Evolutionary conservation across 2,888 invertebrate genomes (phyloP), one percentile per base, ranked within the genome.

Genomic region (Ochlodes sylvanus): DNA sequence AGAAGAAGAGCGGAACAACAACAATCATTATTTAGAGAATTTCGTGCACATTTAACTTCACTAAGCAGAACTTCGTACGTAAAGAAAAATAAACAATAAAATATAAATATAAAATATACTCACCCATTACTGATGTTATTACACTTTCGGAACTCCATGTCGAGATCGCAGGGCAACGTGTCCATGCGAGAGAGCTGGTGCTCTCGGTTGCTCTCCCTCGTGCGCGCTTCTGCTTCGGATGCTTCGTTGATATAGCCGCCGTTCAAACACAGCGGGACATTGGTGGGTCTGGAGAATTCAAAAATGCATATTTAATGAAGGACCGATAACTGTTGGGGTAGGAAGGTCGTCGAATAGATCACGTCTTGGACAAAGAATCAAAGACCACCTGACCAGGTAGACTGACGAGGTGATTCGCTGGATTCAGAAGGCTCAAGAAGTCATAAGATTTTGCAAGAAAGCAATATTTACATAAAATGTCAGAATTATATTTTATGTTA

Each of bases 181-280:
- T 47, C 60, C 44, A 60, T 71, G 62, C 73, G 74, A 52, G 82
- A 74, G 65, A 77, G 71, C 12, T 52, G 65, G 14, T 74, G 73
- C 19, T 68, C 34, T 21, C 90, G 83, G 75, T 88, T 88, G 74
- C 87, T 86, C 72, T 87, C 90, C 2, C 92, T 78, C 17, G 89
- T 87, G 27, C 90, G 82, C 41, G 88, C 86, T 73, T 90, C 92
- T 1, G 90, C 90, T 78, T 97, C 97, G 70, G 96, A 95, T 47
- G 96, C 96, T 87, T 97, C 97, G 90, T 97, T 97, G 77, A 97
- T 96, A 91, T 97, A 97, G 62, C 96, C 96, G 62, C 96, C 96
- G 73, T 96, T 96, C 73, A 96, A 94, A 68, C 96, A 96, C 71
- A 96, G 94, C 14, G 95, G 96, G 69, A 95, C 94, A 77, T 95